Base-by-base conservation (phyloP, 2,888 invertebrate genomes). In the Anticlea derivata region DNA sequence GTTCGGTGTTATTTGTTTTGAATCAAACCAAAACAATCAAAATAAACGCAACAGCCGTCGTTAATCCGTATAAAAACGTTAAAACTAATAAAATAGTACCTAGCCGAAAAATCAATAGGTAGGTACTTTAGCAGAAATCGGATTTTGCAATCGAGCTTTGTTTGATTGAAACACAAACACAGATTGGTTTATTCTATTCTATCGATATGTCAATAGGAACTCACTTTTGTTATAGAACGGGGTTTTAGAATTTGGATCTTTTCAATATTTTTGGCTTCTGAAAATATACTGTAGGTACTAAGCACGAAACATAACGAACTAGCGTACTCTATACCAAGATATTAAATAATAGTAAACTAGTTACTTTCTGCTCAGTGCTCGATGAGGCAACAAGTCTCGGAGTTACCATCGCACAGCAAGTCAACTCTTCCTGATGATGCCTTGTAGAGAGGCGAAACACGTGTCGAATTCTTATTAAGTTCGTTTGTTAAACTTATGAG, bases 131-230 rank as follows among this genome's bases (percentile, higher is more conserved):
- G 78, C 70, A 53, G 58, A 31, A 60, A 80, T 77, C 66, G 66
- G 70, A 4, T 44, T 78, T 80, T 80, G 73, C 74, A 73, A 70
- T 70, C 75, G 66, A 68, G 83, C 80, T 79, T 80, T 86, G 83
- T 87, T 83, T 86, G 88, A 87, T 84, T 85, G 87, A 88, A 86
- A 81, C 75, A 78, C 84, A 86, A 85, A 86, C 81, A 85, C 69
- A 58, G 67, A 69, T 80, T 82, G 84, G 74, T 84, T 84, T 80
- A 79, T 82, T 79, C 76, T 48, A 51, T 58, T 56, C 52, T 40
- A 55, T 61, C 53, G 70, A 68, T 63, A 63, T 47, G 47, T 38
- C 46, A 47, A 62, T 84, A 76, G 64, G 65, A 63, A 65, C 66
- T 66, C 61, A 66, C 65, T 76, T 69, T 73, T 75, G 69, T 76